Evolutionary conservation across 2,797 vertebrate species (phyloP).

Genomic region (Silurus lanzhouensis): DNA sequence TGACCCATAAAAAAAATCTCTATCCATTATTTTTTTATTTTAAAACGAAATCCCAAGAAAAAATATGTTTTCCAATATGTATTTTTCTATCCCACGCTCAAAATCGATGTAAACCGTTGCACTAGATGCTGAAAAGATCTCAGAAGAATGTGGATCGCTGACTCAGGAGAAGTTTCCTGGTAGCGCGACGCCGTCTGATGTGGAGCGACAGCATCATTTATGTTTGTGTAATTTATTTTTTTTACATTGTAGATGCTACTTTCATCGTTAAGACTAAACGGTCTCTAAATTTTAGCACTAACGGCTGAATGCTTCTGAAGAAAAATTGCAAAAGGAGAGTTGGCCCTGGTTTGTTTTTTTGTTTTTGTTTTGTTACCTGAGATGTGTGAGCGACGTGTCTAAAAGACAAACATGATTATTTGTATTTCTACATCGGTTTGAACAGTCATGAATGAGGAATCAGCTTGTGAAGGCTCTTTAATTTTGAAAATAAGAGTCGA

Average conservation of each 20-base stretch:
- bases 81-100: neutral
- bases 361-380: neutral
- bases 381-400: neutral
- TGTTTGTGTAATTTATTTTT: slow-evolving; percentile 20
- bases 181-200: slow-evolving; percentile 44
- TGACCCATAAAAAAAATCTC: neutral
- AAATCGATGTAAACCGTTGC: slow-evolving; percentile 28
- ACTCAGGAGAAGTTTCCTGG: slow-evolving; percentile 39
- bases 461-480: neutral
- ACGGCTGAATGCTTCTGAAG: slow-evolving; percentile 43
- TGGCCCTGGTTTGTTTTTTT: slow-evolving; percentile 4
- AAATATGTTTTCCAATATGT: neutral
- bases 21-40: neutral
- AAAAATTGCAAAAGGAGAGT: slow-evolving; percentile 4
- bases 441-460: neutral
- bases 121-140: slow-evolving; percentile 45
- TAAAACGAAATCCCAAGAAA: no score
- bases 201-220: slow-evolving; percentile 51
- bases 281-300: slow-evolving; percentile 54
- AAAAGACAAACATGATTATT: neutral
- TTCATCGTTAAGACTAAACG: slow-evolving; percentile 36
- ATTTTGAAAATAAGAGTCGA: neutral
- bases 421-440: neutral
- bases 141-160: slow-evolving; percentile 38
- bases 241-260: slow-evolving; percentile 42